Conservation (phyloP, 2,888 invertebrate species). For the Oscheius sp. region DNA sequence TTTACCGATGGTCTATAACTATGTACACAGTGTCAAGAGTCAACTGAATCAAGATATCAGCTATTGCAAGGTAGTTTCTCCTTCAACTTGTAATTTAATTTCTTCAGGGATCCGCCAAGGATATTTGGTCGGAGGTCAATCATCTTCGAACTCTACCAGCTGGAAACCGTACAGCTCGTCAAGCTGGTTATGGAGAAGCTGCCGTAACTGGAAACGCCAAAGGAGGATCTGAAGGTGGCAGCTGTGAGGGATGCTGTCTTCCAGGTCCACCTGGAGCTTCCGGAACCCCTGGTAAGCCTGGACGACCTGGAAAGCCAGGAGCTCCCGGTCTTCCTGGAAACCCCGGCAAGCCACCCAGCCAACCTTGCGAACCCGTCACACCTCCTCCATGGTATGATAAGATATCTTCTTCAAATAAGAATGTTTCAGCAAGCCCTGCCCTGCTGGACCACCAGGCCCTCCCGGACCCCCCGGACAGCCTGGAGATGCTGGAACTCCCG, state of each 20-base stretch:
- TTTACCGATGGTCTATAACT: conserved; percentile 55
- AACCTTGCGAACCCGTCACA: conserved; percentile 62
- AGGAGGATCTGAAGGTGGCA: conserved; percentile 59
- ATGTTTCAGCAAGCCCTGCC: conserved; percentile 52
- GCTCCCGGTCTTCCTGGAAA: conserved; percentile 32
- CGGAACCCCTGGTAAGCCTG: conserved; percentile 49
- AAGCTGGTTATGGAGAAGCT: conserved; percentile 50
- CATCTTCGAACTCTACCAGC: conserved; percentile 51
- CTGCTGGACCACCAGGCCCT: conserved; percentile 56
- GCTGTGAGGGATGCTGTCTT: conserved; percentile 47
- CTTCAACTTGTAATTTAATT: background rate
- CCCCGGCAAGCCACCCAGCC: conserved; percentile 58
- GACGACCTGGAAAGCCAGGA: conserved; percentile 44
- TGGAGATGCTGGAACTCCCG: conserved; percentile 48
- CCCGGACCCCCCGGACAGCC: conserved; percentile 55
- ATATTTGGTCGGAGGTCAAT: conserved; percentile 55
- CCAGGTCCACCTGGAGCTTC: conserved; percentile 47
- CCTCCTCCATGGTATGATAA: conserved; percentile 58
- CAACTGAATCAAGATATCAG: conserved; percentile 47
- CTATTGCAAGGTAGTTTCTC: conserved; percentile 39
- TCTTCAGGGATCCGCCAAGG: conserved; percentile 51
- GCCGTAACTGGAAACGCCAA: conserved; percentile 42
- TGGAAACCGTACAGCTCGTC: conserved; percentile 57
- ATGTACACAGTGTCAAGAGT: conserved; percentile 42
- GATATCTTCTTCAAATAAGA: background rate